Evolutionary conservation across 2,888 invertebrate genomes (phyloP), one percentile per base, ranked within the genome.

Genomic region (Polyommatus iphigenia): DNA sequence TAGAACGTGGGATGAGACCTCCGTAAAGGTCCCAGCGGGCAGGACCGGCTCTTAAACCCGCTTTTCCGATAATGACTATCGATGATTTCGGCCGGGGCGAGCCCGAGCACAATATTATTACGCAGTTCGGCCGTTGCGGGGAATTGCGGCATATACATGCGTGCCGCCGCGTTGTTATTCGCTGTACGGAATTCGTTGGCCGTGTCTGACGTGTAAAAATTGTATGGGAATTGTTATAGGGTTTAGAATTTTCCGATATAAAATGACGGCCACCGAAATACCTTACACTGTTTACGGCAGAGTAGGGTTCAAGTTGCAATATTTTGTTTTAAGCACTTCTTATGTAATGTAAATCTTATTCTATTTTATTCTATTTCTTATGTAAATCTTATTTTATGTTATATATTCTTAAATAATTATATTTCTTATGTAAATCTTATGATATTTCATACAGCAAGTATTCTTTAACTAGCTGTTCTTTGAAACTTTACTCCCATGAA

Each of bases 41-140:
- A 85, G 88, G 89, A 88, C 89, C 88, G 90, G 88, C 91, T 93
- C 91, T 93, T 91, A 93, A 91, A 91, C 92, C 90, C 92, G 90
- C 91, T 91, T 92, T 90, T 89, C 90, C 93, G 90, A 94, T 94
- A 94, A 93, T 93, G 92, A 93, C 92, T 93, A 91, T 92, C 91
- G 93, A 94, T 94, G 93, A 93, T 92, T 91, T 89, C 85, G 87
- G 88, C 90, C 90, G 91, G 92, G 87, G 88, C 84, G 89, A 87
- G 87, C 88, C 87, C 85, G 87, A 88, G 90, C 88, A 91, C 92
- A 91, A 91, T 92, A 93, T 93, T 92, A 93, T 92, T 93, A 93
- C 89, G 90, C 89, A 90, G 89, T 91, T 89, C 85, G 85, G 85
- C 86, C 89, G 89, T 89, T 90, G 89, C 84, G 89, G 90, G 89